phyloP scores from a whole-genome alignment of 2,113 vertebrate genomes.

The Megaleporinus macrocephalus region DNA sequence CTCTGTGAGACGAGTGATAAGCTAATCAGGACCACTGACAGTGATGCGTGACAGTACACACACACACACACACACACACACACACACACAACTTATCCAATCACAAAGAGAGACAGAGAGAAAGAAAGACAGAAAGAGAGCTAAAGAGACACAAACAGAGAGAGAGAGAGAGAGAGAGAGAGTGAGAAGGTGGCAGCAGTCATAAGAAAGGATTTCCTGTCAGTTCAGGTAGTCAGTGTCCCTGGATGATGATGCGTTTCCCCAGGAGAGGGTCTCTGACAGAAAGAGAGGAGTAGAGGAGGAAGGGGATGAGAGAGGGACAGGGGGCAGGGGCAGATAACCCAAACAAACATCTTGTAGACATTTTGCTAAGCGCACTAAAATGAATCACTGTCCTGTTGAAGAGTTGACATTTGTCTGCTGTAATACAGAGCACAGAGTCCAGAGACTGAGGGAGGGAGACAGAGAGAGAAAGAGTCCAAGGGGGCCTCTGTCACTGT shows the following conservation, averaged over 20 bases:
- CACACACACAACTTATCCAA: conserved; percentile 60
- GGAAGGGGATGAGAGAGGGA: conserved; percentile 53
- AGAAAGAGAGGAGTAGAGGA: conserved; percentile 18
- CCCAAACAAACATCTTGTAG: conserved; percentile 80
- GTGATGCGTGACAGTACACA: conserved; percentile 72
- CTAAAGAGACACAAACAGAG: conserved; percentile 19
- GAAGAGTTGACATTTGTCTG: conserved; percentile 78
- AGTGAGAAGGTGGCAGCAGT: conserved; percentile 55
- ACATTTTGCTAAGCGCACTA: conserved; percentile 76
- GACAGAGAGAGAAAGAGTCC: conserved; percentile 34
- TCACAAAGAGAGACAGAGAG: conserved; percentile 26
- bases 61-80: conserved; percentile 26
- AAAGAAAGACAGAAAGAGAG: conserved; percentile 45
- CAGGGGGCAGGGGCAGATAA: conserved; percentile 70
- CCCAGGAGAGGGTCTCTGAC: conserved; percentile 41
- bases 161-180: conserved; percentile 38
- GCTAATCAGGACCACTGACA: conserved; percentile 79
- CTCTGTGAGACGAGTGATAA: conserved; percentile 74
- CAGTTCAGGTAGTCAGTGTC: conserved; percentile 77
- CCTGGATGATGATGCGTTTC: conserved; percentile 60
- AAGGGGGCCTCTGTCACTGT: conserved; percentile 59
- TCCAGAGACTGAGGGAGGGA: conserved; percentile 63
- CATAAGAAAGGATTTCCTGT: conserved; percentile 75
- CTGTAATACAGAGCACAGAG: conserved; percentile 76
- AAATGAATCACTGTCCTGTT: conserved; percentile 79